Percentiles rank a stretch among this genome's conserved stretches.
phyloP scores from a whole-genome alignment of 2,113 vertebrate genomes.

The Syrrhaptes paradoxus region DNA sequence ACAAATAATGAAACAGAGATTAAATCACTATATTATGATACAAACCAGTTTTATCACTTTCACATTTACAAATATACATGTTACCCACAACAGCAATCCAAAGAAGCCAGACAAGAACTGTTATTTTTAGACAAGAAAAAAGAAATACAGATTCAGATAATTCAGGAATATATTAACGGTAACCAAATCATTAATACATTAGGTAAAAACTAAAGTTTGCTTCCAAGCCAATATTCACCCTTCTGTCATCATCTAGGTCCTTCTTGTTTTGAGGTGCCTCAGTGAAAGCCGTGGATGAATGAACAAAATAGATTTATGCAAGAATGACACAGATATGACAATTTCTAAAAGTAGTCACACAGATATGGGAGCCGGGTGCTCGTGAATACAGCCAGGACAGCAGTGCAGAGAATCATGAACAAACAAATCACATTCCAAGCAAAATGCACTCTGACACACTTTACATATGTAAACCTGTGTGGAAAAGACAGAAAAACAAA shows the following conservation, averaged over 20 bases:
- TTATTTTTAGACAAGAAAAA: not conserved
- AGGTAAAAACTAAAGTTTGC: not conserved
- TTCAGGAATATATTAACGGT: not conserved
- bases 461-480: conserved; percentile 86
- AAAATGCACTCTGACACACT: conserved; percentile 85
- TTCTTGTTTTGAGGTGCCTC: not conserved
- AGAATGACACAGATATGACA: not conserved
- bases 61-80: conserved; percentile 21
- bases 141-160: not conserved
- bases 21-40: not conserved
- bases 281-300: not conserved
- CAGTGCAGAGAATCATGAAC: conserved; percentile 93
- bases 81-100: not conserved
- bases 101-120: not conserved
- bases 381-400: conserved; percentile 91
- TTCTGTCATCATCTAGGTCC: not conserved
- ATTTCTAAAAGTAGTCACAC: conserved; percentile 33
- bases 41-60: not conserved
- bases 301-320: not conserved
- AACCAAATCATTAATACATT: not conserved
- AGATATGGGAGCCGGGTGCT: conserved; percentile 56
- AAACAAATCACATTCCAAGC: conserved; percentile 93
- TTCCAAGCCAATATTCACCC: not conserved
- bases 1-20: not conserved
- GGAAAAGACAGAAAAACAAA: not conserved